Evolutionary conservation across 2,113 vertebrate genomes (phyloP), one percentile per base, ranked within the genome.

Genomic region (Chaenocephalus aceratus): DNA sequence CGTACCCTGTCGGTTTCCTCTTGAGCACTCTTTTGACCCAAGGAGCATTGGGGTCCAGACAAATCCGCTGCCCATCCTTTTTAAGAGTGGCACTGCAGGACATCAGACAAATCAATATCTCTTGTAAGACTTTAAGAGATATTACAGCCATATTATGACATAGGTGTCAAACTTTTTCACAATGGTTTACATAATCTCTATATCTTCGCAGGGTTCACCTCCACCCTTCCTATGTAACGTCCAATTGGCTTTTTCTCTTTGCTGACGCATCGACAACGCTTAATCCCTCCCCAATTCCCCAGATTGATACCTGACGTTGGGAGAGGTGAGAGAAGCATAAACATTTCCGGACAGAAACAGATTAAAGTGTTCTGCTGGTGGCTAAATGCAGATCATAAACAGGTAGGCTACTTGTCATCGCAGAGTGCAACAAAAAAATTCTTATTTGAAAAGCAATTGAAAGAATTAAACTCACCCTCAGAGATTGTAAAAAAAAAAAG

Each of bases 101-200:
- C 16, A 61, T 64, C 54, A 86, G 34, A 53, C 1, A 68, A 1
- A 56, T n/a, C 41, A 70, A 53, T 18, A 10, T 15, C 30, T n/a
- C 21, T 3, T 1, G 0, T 5, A 56, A 48, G 11, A 75, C 1
- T 0, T 23, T 41, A 41, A 41, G 36, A 41, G 36, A 41, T 41
- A 41, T 41, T 41, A 41, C 36, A 41, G 36, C 5, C 34, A 36
- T 36, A 41, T 15, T 46, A 41, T 71, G 18, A 77, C 26, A 46
- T 18, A n/a, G 11, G 4, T 1, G 23, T 21, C 46, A 6, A 52
- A 30, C 11, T 53, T 62, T 71, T 14, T 1, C 2, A 45, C 10
- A 2, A 23, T 6, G 7, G 77, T 96, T 96, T 90, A 98, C 97
- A 98, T 96, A 80, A 97, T 92, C 92, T 97, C 96, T 1, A 81